These are phyloP conservation scores for Delia radicum DNA, from an alignment of 1,140 invertebrate genomes.

Conservation along the genomic window DNA sequence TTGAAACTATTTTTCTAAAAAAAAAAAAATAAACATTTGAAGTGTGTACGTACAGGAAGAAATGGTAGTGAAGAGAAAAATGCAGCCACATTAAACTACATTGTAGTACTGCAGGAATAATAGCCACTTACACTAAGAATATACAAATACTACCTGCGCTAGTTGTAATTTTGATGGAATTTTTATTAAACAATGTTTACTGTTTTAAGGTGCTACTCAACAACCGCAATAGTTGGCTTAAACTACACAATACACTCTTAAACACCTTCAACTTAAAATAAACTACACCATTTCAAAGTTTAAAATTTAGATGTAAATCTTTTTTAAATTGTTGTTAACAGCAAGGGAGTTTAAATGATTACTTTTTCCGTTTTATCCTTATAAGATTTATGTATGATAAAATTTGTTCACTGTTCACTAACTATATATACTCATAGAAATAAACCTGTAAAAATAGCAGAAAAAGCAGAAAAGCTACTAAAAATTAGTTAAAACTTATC, in stretches of 20 bases:
- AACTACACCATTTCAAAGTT: too few relatives aligned
- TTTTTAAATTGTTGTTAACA: too few relatives aligned
- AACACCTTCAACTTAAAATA: neutral
- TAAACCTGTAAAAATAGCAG: too few relatives aligned
- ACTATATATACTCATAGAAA: too few relatives aligned
- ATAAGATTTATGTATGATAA: too few relatives aligned
- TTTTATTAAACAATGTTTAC: neutral
- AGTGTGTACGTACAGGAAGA: too few relatives aligned
- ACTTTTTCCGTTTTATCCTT: too few relatives aligned
- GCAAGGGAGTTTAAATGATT: too few relatives aligned
- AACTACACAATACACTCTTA: neutral
- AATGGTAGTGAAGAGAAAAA: neutral
- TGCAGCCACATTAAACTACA: neutral
- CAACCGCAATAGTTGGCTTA: conserved; percentile 8
- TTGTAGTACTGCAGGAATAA: neutral
- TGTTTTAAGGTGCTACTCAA: neutral
- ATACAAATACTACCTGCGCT: neutral
- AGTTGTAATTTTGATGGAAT: neutral
- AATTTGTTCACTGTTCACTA: too few relatives aligned
- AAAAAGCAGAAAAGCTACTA: too few relatives aligned
- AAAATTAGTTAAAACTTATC: too few relatives aligned
- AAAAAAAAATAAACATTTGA: neutral
- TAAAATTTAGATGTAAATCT: too few relatives aligned
- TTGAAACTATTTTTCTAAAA: neutral
- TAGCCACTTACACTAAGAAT: neutral